phyloP scores from a whole-genome alignment of 2,797 vertebrate genomes.

The Coracias cyanogaster region DNA sequence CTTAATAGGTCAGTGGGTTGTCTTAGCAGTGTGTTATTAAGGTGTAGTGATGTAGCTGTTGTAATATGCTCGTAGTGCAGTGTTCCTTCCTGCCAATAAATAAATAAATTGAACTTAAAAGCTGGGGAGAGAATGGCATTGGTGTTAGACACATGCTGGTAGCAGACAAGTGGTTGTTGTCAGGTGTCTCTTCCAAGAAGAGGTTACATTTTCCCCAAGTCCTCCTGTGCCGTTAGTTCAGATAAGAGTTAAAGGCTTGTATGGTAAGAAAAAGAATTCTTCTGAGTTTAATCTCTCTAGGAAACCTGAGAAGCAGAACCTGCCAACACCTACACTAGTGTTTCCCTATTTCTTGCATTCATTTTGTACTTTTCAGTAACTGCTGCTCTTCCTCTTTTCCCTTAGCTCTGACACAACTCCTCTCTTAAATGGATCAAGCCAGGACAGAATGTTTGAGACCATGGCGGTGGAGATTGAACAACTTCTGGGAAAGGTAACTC shows the following conservation, averaged over 20 bases:
- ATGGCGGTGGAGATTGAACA: constrained; percentile 99
- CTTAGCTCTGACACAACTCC: constrained; percentile 95
- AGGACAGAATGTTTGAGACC: constrained; percentile 99
- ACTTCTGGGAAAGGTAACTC: constrained; percentile 90
- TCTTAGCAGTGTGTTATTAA: neutral
- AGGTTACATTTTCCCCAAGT: neutral
- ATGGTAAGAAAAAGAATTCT: neutral
- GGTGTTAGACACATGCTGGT: neutral
- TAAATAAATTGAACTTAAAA: neutral
- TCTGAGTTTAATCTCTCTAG: neutral
- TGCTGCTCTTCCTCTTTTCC: neutral
- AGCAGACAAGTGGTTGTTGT: neutral
- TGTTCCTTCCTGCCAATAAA: neutral
- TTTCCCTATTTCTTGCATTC: neutral
- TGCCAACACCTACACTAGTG: neutral
- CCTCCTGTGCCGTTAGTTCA: neutral
- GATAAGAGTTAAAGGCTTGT: neutral
- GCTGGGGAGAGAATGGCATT: rapidly evolving
- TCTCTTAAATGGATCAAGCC: constrained; percentile 94
- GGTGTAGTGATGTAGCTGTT: neutral
- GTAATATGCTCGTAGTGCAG: neutral
- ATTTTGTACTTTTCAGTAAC: neutral
- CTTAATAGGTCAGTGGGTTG: neutral
- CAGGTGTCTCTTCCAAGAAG: neutral
- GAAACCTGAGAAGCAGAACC: neutral